These are phyloP conservation scores for Galaxea fascicularis DNA, from an alignment of 92 coral and sea anemone species.

Conservation along the genomic window DNA sequence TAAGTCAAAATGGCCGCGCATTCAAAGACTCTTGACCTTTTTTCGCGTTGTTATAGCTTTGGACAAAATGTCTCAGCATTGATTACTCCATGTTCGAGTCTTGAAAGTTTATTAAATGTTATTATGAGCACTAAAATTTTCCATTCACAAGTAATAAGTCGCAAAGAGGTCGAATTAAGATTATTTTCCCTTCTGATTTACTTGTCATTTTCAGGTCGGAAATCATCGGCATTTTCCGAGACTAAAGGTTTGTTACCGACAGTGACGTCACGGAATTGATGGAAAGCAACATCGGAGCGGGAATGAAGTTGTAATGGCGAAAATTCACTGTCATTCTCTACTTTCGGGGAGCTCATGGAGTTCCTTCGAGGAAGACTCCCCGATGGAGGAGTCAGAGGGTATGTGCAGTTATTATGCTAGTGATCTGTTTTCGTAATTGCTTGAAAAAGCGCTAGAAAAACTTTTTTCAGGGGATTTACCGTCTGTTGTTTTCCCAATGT, in stretches of 20 bases:
- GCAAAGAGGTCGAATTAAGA: slow-evolving; percentile 19
- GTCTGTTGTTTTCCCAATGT: slow-evolving; percentile 80
- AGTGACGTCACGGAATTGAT: slow-evolving; percentile 91
- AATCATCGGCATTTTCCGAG: slow-evolving; percentile 72
- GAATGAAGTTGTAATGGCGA: slow-evolving; percentile 99
- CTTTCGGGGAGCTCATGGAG: slow-evolving; percentile 99
- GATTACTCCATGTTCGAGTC: not conserved
- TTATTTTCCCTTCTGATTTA: slow-evolving; percentile 25
- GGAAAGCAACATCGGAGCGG: slow-evolving; percentile 97
- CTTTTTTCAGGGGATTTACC: slow-evolving; percentile 76
- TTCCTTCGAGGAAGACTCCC: slow-evolving; percentile 85
- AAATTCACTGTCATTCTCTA: slow-evolving; percentile 98
- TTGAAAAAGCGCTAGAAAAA: slow-evolving; percentile 41
- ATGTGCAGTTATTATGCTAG: slow-evolving; percentile 39
- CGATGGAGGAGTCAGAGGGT: slow-evolving; percentile 95
- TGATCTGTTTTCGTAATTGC: slow-evolving; percentile 42
- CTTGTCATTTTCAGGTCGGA: slow-evolving; percentile 88
- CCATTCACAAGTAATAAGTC: not conserved
- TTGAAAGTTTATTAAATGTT: not conserved
- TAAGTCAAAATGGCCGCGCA: slow-evolving; percentile 70
- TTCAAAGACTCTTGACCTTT: slow-evolving; percentile 10
- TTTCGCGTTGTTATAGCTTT: not conserved
- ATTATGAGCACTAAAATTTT: not conserved
- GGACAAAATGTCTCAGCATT: not conserved
- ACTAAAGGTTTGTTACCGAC: slow-evolving; percentile 72